Percentiles rank a stretch among this genome's conserved stretches.
These are phyloP conservation scores for Desoria tigrina DNA, from an alignment of 2,888 invertebrate species.

Conservation along the genomic window DNA sequence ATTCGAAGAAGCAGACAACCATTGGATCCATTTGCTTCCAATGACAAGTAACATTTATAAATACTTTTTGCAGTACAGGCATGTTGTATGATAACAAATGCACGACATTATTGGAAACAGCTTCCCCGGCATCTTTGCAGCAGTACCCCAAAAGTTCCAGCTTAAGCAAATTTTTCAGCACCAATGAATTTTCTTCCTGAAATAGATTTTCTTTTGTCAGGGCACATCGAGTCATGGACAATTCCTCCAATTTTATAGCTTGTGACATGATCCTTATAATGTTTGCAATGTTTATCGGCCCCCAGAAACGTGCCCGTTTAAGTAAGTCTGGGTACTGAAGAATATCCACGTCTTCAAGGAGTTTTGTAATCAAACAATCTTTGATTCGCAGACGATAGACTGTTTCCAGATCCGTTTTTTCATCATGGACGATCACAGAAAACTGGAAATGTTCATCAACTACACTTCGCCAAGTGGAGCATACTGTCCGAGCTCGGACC, in stretches of 20 bases:
- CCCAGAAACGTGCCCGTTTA: conserved; percentile 33
- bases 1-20: conserved; percentile 30
- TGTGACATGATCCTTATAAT: conserved; percentile 31
- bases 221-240: conserved; percentile 35
- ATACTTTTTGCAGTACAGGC: conserved; percentile 31
- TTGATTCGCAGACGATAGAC: conserved; percentile 28
- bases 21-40: conserved; percentile 29
- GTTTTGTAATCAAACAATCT: conserved; percentile 34
- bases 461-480: conserved; percentile 33
- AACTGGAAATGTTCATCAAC: conserved; percentile 38
- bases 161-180: conserved; percentile 36
- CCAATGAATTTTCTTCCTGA: conserved; percentile 22
- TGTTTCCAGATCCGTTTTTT: conserved; percentile 33
- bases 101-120: conserved; percentile 26
- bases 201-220: conserved; percentile 33
- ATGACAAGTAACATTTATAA: conserved; percentile 34
- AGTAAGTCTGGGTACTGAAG: conserved; percentile 38
- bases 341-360: conserved; percentile 28
- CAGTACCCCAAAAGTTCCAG: conserved; percentile 38
- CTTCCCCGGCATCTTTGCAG: conserved; percentile 35
- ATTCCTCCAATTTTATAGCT: conserved; percentile 27
- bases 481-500: conserved; percentile 34
- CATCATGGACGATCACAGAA: conserved; percentile 38
- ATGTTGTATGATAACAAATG: conserved; percentile 27
- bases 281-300: conserved; percentile 25